Percentiles rank a stretch among this genome's conserved stretches.
These are phyloP conservation scores for Lutjanus argentimaculatus DNA, from an alignment of 2,797 vertebrate species.

Conservation along the genomic window DNA sequence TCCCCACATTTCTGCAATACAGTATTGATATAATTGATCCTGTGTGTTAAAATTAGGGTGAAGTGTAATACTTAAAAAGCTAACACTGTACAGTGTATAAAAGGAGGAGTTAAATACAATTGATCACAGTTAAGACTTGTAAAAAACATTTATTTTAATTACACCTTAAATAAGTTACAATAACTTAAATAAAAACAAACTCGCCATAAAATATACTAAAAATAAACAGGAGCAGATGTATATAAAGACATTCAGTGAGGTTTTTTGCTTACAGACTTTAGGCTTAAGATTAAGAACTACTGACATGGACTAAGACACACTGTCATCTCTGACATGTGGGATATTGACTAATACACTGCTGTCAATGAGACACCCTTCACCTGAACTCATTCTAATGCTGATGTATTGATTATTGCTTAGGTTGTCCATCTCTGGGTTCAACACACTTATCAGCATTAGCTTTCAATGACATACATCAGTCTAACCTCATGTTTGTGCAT, in stretches of 20 bases:
- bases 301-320: background rate
- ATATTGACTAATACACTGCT: background rate
- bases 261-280: background rate
- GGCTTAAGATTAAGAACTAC: background rate
- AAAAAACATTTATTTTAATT: conserved; percentile 21
- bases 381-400: background rate
- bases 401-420: background rate
- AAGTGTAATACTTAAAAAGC: background rate
- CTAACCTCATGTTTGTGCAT: background rate
- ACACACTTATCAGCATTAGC: background rate
- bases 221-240: no score
- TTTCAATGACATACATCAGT: background rate
- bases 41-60: background rate
- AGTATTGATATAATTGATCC: background rate
- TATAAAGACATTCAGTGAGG: background rate
- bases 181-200: background rate
- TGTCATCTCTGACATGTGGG: background rate
- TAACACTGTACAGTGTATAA: background rate
- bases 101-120: background rate
- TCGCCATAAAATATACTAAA: background rate
- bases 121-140: background rate
- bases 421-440: background rate
- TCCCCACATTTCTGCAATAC: no score
- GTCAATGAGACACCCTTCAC: background rate
- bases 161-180: conserved; percentile 11